Evolutionary conservation across 2,113 vertebrate species (phyloP).

Genomic region (Maccullochella peelii): DNA sequence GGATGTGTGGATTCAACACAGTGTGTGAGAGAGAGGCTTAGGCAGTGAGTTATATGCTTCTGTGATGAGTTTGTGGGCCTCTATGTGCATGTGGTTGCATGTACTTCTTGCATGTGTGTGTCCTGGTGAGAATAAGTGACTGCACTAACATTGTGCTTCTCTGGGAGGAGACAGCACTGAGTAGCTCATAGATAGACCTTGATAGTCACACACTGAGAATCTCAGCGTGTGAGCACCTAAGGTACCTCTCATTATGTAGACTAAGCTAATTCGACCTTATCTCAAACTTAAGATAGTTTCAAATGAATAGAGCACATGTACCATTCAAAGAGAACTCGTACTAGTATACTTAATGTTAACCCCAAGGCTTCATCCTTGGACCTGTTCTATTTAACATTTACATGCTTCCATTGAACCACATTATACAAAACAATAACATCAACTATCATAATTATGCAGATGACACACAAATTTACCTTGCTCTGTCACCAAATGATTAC

Average conservation of each 20-base stretch:
- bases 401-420: neutral
- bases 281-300: conserved; percentile 3
- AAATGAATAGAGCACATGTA: conserved; percentile 3
- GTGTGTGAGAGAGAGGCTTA: conserved; percentile 47
- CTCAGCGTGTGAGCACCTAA: conserved; percentile 29
- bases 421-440: neutral
- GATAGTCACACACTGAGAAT: conserved; percentile 26
- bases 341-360: neutral
- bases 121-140: conserved; percentile 32
- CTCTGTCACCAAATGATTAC: neutral
- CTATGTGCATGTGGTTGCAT: conserved; percentile 40
- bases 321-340: neutral
- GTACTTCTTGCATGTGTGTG: conserved; percentile 35
- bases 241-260: conserved; percentile 31
- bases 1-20: conserved; percentile 63
- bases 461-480: neutral
- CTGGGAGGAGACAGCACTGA: conserved; percentile 2
- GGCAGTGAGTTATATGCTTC: conserved; percentile 56
- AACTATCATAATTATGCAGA: neutral
- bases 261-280: conserved; percentile 22
- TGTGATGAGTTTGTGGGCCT: conserved; percentile 53
- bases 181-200: conserved; percentile 7
- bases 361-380: no score
- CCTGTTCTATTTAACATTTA: neutral
- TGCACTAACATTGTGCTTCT: conserved; percentile 33